These are phyloP conservation scores for Chascanopsetta lugubris DNA, from an alignment of 2,113 vertebrate species.

Conservation along the genomic window DNA sequence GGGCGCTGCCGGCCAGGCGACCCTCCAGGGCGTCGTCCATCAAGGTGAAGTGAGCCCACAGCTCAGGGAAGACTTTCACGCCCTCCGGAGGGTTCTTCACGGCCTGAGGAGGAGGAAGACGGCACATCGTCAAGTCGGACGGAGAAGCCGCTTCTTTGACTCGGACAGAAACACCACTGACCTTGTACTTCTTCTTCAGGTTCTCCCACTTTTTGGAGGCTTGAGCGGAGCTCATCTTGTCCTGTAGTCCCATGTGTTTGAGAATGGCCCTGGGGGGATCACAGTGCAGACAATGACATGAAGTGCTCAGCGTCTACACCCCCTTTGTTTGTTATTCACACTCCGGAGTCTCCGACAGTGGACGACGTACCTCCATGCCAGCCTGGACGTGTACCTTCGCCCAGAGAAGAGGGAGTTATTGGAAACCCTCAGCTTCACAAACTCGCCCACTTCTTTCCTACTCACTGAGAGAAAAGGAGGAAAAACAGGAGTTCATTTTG, in stretches of 20 bases:
- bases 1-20: conserved; percentile 63
- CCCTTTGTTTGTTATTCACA: neutral
- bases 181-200: conserved; percentile 78
- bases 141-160: too few species aligned
- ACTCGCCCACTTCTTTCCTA: conserved; percentile 60
- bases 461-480: conserved; percentile 52
- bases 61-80: conserved; percentile 53
- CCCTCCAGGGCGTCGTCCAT: conserved; percentile 74
- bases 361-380: conserved; percentile 71
- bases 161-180: too few species aligned
- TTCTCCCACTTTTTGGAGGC: conserved; percentile 81
- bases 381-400: conserved; percentile 67
- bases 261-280: conserved; percentile 61
- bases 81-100: conserved; percentile 73
- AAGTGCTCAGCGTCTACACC: too few species aligned
- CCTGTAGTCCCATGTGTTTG: conserved; percentile 75
- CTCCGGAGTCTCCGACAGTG: neutral
- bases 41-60: conserved; percentile 72
- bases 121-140: conserved; percentile 1
- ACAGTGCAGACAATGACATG: too few species aligned
- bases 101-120: conserved; percentile 50
- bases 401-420: conserved; percentile 74
- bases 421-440: conserved; percentile 74
- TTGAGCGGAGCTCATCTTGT: conserved; percentile 73
- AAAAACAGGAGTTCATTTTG: neutral